Conservation (phyloP, 2,113 vertebrate species). For the Ailurus styani region DNA sequence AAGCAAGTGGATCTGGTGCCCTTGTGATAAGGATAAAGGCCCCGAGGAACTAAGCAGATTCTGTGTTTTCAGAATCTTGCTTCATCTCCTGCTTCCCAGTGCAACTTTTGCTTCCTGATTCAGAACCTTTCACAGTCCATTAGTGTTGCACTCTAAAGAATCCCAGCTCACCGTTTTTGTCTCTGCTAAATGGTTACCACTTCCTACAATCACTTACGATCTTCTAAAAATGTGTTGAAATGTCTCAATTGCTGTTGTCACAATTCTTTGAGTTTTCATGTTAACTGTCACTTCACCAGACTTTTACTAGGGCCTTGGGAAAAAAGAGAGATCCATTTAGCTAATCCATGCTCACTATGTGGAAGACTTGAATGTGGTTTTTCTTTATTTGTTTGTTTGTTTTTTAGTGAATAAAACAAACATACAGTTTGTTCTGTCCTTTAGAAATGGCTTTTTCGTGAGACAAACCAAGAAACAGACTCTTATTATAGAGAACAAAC, state of each 20-base stretch:
- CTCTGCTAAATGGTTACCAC: background rate
- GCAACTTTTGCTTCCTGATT: too few species aligned
- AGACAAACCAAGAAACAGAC: background rate
- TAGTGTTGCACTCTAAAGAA: background rate
- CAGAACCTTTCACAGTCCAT: background rate
- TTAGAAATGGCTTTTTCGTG: background rate
- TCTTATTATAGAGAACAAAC: background rate
- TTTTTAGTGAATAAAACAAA: background rate
- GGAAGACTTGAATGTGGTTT: background rate
- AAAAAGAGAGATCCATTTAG: background rate
- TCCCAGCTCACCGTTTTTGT: background rate
- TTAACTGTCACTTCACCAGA: background rate
- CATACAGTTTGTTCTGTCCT: background rate
- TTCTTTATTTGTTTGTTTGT: too few species aligned
- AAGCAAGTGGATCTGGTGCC: rapidly evolving
- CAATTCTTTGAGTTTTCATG: background rate
- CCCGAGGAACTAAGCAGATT: background rate
- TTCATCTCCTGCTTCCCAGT: background rate
- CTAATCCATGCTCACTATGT: background rate
- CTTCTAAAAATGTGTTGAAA: background rate
- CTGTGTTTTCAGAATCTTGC: background rate
- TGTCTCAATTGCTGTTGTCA: background rate
- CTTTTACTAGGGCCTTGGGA: background rate
- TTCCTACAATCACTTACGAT: background rate
- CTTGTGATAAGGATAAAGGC: background rate